These are phyloP conservation scores for Tragelaphus imberbis DNA, from an alignment of 2,113 vertebrate species.

Conservation along the genomic window DNA sequence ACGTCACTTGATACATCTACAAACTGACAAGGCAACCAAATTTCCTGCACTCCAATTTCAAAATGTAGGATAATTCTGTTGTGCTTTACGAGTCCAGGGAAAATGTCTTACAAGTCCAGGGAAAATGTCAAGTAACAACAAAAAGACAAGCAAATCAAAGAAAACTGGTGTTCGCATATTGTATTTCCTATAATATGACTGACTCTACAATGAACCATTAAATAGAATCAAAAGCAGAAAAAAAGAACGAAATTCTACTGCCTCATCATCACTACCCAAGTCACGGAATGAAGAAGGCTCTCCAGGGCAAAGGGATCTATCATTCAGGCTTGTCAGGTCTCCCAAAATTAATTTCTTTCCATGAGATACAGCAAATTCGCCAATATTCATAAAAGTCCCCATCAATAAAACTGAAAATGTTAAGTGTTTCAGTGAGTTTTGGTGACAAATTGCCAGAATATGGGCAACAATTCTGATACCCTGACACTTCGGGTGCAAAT, in stretches of 20 bases:
- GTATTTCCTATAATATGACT: background rate
- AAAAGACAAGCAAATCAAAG: background rate
- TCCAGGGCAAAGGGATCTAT: background rate
- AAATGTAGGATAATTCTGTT: background rate
- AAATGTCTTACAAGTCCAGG: background rate
- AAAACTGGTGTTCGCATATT: background rate
- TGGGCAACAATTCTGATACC: slow-evolving; percentile 44
- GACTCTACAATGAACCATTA: background rate
- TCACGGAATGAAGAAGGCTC: background rate
- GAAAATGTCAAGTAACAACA: background rate
- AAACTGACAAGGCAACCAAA: background rate
- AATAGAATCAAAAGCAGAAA: background rate
- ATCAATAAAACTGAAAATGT: slow-evolving; percentile 42
- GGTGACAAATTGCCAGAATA: slow-evolving; percentile 67
- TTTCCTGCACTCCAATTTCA: background rate
- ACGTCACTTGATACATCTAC: background rate
- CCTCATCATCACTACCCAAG: background rate
- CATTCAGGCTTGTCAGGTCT: background rate
- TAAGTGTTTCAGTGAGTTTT: slow-evolving; percentile 66
- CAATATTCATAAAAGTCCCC: slow-evolving; percentile 26
- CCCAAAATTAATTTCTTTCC: background rate
- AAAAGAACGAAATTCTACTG: background rate
- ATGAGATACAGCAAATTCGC: background rate
- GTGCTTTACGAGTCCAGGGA: background rate
- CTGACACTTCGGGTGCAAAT: slow-evolving; percentile 65